Percentiles rank a stretch among this genome's conserved stretches.
Conservation (phyloP, 2,113 vertebrate species). For the Xenotilapia leptura region DNA sequence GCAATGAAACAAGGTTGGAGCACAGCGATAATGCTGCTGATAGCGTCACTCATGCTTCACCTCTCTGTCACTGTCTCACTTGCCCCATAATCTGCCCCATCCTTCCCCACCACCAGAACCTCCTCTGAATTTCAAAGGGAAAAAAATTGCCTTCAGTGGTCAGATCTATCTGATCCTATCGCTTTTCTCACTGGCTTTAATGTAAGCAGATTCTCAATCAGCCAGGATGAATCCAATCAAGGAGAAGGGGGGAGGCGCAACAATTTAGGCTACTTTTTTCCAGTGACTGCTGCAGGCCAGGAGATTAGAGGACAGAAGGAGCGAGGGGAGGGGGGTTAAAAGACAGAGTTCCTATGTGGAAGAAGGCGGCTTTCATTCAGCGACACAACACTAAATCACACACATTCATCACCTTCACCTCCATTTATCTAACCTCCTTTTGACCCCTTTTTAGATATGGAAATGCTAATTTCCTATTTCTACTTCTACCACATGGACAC, state of each 20-base stretch:
- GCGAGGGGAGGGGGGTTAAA: background rate
- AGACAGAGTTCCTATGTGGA: background rate
- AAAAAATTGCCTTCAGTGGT: conserved; percentile 42
- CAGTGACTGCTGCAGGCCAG: conserved; percentile 67
- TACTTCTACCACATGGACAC: conserved; percentile 19
- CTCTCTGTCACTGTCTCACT: conserved; percentile 19
- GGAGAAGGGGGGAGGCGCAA: conserved; percentile 37
- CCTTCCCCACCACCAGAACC: background rate
- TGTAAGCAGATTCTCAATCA: conserved; percentile 69
- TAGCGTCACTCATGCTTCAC: conserved; percentile 22
- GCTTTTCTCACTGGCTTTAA: conserved; percentile 38
- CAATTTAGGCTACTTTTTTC: conserved; percentile 67
- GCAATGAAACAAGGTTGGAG: conserved; percentile 4
- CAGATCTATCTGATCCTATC: conserved; percentile 53
- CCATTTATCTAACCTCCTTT: background rate
- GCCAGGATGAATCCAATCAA: conserved; percentile 66
- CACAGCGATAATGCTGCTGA: conserved; percentile 9
- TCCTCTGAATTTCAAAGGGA: conserved; percentile 36
- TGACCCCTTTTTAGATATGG: conserved; percentile 11
- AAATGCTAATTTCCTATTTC: conserved; percentile 28
- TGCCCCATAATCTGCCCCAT: background rate
- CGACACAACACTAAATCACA: conserved; percentile 50
- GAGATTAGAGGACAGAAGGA: conserved; percentile 61
- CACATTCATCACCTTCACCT: conserved; percentile 50
- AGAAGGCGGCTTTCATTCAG: conserved; percentile 32